Conservation (phyloP, 2,888 invertebrate species). For the Eristalis tenax region DNA sequence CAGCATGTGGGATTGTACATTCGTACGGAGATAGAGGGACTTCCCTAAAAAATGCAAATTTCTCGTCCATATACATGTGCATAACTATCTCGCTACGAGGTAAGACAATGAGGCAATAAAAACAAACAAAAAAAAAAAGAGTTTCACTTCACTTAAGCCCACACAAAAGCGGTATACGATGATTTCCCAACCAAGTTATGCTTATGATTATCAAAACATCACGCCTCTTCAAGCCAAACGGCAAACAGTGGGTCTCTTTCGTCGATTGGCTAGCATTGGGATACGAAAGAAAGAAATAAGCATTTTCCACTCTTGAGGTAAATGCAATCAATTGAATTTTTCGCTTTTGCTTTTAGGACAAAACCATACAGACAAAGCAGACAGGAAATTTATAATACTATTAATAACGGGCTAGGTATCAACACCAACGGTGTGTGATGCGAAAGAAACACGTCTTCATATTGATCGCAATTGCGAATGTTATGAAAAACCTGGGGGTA, state of each 20-base stretch:
- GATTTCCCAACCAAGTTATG: constrained; percentile 1
- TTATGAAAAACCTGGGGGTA: constrained; percentile 32
- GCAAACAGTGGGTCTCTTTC: background rate
- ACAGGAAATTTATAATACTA: constrained; percentile 35
- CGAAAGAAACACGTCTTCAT: constrained; percentile 45
- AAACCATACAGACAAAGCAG: constrained; percentile 1
- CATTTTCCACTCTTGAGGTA: constrained; percentile 51
- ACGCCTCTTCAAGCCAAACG: constrained; percentile 14
- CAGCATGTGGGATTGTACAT: background rate
- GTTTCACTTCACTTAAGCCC: background rate
- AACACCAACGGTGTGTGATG: constrained; percentile 28
- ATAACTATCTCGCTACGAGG: background rate
- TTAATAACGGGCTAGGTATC: constrained; percentile 40
- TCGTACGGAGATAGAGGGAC: background rate
- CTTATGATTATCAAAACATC: background rate
- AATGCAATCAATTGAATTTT: constrained; percentile 12
- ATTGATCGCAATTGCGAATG: constrained; percentile 50
- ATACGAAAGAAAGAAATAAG: constrained; percentile 28
- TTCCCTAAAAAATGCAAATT: background rate
- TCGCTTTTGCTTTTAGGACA: constrained; percentile 7
- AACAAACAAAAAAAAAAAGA: background rate
- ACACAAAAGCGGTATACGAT: background rate
- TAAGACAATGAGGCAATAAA: background rate
- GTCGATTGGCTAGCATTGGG: background rate
- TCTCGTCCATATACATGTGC: background rate